Conservation (phyloP, 2,797 vertebrate genomes). For the Pantherophis alleghaniensis region DNA sequence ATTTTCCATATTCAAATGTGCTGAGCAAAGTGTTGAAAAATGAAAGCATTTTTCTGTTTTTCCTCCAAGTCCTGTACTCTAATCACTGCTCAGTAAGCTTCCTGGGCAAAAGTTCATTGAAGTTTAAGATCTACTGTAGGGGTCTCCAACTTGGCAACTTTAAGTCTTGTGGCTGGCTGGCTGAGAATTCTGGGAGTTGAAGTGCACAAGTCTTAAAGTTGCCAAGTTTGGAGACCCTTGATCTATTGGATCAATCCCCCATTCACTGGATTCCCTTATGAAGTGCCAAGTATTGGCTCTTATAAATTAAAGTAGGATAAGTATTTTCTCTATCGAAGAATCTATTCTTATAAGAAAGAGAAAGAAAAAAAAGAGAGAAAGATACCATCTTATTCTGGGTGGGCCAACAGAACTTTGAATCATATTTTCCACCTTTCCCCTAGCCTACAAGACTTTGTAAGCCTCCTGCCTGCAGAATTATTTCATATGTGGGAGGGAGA, state of each 20-base stretch:
- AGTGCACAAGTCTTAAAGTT: not conserved
- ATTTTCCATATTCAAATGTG: not conserved
- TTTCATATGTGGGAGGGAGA: not conserved
- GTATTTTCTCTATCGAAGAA: not conserved
- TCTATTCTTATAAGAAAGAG: not conserved
- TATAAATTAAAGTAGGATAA: not conserved
- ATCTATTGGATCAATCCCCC: not conserved
- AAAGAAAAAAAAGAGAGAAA: not conserved
- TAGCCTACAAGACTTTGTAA: not conserved
- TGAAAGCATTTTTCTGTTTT: not conserved
- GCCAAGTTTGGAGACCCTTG: not conserved
- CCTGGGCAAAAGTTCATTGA: not conserved
- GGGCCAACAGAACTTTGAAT: not conserved
- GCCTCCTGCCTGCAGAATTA: not conserved
- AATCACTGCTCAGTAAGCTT: not conserved
- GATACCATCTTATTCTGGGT: not conserved
- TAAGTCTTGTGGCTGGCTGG: not conserved
- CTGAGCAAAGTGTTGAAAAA: not conserved
- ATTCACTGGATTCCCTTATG: not conserved
- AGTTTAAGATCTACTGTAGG: not conserved
- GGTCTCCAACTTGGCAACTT: not conserved
- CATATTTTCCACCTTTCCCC: not conserved
- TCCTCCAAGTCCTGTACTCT: not conserved
- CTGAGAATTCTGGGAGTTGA: not conserved
- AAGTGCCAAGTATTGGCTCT: not conserved